Conservation (phyloP, 2,888 invertebrate species). For the Entomobrya proxima region DNA sequence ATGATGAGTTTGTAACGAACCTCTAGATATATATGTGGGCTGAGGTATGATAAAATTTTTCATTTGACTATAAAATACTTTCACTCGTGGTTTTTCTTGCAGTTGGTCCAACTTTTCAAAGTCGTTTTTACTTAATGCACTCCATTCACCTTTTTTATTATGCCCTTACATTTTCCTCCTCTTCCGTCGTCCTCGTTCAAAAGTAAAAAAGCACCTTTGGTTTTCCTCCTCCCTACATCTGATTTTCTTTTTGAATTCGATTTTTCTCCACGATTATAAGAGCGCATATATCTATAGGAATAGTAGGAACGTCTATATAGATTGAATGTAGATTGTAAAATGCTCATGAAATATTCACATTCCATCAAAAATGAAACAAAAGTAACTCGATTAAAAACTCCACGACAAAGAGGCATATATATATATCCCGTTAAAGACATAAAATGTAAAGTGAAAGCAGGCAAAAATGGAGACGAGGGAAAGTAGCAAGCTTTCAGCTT, state of each 20-base stretch:
- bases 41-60: too few relatives aligned
- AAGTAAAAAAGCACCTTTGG: background rate
- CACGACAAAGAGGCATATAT: background rate
- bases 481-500: background rate
- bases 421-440: background rate
- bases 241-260: background rate
- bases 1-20: too few relatives aligned
- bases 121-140: background rate
- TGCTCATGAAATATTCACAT: constrained; percentile 39
- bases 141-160: background rate
- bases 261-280: background rate
- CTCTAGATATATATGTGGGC: too few relatives aligned
- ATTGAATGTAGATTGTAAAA: background rate
- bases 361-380: constrained; percentile 30
- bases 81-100: background rate
- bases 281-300: background rate
- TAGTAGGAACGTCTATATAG: too few relatives aligned
- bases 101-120: background rate
- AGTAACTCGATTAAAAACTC: constrained; percentile 45
- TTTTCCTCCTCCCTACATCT: background rate
- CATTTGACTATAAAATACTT: background rate
- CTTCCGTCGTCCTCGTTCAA: background rate
- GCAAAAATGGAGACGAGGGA: background rate
- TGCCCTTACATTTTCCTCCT: background rate
- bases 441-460: background rate